Base-by-base conservation (phyloP, 2,113 vertebrate species). In the Kryptolebias marmoratus region DNA sequence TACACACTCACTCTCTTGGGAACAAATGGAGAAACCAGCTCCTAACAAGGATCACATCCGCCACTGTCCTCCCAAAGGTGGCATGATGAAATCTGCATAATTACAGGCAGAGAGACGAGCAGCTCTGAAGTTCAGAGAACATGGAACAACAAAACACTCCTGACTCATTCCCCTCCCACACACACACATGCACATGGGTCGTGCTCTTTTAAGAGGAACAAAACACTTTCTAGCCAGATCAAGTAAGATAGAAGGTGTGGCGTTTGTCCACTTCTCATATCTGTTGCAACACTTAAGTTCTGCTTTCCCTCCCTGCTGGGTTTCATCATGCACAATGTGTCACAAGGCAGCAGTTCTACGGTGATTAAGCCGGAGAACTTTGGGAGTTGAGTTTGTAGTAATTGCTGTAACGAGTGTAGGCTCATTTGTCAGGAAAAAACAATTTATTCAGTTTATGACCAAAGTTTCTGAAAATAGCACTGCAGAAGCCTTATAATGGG, bases 281-380 rank as follows among this genome's bases (percentile, higher is more conserved):
- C 80, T 90, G 83, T 91, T 86, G 89, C 85, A 89, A 91, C 81
- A 82, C 80, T 85, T 87, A 64, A 80, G 71, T 82, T 85, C 48
- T 76, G 50, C 81, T 81, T 76, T 82, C 79, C 55, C 68, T 90
- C 85, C 89, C 88, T 71, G 90, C 91, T 91, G 89, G 81, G 87
- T 91, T 92, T 90, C 87, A 88, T 90, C 88, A 92, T 90, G 75
- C 82, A 70, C 69, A 87, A 13, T 79, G 87, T 90, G 84, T 88
- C 90, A 89, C 88, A 86, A 84, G 81, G 74, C 83, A 69, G 86
- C 89, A 85, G 62, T 64, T 76, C 72, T 61, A 71, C 82, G 79
- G 83, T 87, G 89, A 91, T 90, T 87, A 87, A 85, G 81, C 72
- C 63, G 27, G 77, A 85, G 77, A 88, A 79, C 73, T 80, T 65